Evolutionary conservation across 2,797 vertebrate species (phyloP).

Genomic region (Sphenodon punctatus): DNA sequence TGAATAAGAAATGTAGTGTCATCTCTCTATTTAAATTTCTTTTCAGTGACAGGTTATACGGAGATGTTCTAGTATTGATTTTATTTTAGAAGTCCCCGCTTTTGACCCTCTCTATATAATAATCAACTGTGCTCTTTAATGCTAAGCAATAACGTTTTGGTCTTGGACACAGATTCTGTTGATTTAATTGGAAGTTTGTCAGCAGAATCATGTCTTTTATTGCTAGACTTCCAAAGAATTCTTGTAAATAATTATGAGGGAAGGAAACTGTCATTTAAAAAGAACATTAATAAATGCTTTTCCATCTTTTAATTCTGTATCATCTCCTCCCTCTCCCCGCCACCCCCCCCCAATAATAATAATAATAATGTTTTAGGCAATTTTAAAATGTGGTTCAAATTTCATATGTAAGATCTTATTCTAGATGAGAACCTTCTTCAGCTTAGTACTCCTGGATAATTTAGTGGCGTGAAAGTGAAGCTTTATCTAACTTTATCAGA

Average conservation of each 20-base stretch:
- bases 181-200: background rate
- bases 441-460: too few relatives aligned
- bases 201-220: background rate
- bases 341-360: too few relatives aligned
- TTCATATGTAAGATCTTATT: background rate
- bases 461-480: too few relatives aligned
- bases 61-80: background rate
- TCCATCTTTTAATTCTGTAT: too few relatives aligned
- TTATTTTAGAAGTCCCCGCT: background rate
- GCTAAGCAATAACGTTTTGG: background rate
- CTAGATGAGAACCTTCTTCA: background rate
- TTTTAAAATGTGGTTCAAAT: background rate
- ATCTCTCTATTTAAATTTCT: background rate
- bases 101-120: background rate
- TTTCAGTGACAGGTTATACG: too few relatives aligned
- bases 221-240: background rate
- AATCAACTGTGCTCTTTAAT: background rate
- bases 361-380: too few relatives aligned
- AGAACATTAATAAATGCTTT: background rate
- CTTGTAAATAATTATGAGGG: background rate
- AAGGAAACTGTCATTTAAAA: background rate
- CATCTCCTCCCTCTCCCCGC: too few relatives aligned
- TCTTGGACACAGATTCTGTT: background rate
- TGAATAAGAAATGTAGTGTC: background rate
- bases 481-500: background rate